Evolutionary conservation across 2,888 invertebrate species (phyloP).

Genomic region (Gastracanthus pulcherrimus): DNA sequence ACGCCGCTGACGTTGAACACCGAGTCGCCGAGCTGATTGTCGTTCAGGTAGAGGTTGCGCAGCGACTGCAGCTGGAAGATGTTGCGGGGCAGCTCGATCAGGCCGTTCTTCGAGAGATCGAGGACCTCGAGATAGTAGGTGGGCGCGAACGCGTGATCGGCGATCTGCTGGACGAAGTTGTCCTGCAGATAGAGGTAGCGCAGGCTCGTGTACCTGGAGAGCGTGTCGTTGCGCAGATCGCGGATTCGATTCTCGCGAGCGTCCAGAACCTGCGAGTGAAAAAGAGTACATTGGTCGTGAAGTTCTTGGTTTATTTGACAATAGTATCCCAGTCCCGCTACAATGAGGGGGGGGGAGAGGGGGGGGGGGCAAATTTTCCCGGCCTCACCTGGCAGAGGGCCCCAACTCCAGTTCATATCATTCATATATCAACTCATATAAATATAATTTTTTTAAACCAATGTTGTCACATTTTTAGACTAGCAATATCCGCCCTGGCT

Average conservation of each 20-base stretch:
- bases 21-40: conserved; percentile 78
- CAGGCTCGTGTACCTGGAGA: conserved; percentile 79
- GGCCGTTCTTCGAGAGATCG: conserved; percentile 80
- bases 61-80: conserved; percentile 81
- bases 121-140: conserved; percentile 79
- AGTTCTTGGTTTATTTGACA: too few relatives aligned
- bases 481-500: too few relatives aligned
- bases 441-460: too few relatives aligned
- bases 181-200: conserved; percentile 80
- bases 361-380: too few relatives aligned
- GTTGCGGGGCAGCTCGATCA: conserved; percentile 78
- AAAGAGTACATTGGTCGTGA: too few relatives aligned
- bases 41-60: conserved; percentile 81
- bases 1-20: conserved; percentile 75
- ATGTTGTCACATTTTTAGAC: too few relatives aligned
- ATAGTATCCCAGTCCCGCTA: too few relatives aligned
- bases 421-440: too few relatives aligned
- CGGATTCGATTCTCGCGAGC: conserved; percentile 80
- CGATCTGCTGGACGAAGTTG: conserved; percentile 80
- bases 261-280: conserved; percentile 81
- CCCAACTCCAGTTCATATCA: too few relatives aligned
- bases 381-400: too few relatives aligned
- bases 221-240: conserved; percentile 78
- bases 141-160: conserved; percentile 79
- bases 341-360: too few relatives aligned